Base-by-base conservation (phyloP, 1,140 invertebrate species). In the Aleiodes sp. region DNA sequence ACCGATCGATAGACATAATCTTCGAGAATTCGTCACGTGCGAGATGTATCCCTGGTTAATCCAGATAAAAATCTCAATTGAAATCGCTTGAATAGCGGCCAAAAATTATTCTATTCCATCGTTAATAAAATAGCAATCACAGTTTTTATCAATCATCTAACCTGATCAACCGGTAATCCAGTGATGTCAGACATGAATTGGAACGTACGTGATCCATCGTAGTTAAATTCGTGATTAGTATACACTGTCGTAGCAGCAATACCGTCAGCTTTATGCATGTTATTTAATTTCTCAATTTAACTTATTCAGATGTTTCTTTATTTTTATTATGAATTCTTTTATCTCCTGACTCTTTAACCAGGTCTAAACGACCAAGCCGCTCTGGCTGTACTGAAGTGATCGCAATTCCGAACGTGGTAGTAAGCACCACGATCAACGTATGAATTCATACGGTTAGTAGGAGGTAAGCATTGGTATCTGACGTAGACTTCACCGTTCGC, bases 111-210 rank as follows among this genome's bases (percentile, higher is more conserved):
- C 31, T 35, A 35, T 35, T 35, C 4, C 31, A n/a, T n/a, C n/a
- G n/a, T n/a, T n/a, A n/a, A n/a, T n/a, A n/a, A n/a, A 19, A 56
- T 16, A 6, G 35, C 26, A 12, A 60, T 66, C 62, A 33, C 4
- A 26, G 41, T 2, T n/a, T 57, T 46, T 52, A 31, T 33, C 39
- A 70, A 43, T 19, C 9, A 10, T 80, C 84, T 88, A 76, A 91
- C 89, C 87, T 91, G 88, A 82, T 92, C 90, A 65, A 91, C 84
- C 39, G 89, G 88, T 28, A 92, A 75, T 41, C 89, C 89, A 56
- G 86, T 78, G 63, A 87, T 73, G 57, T 90, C 84, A n/a, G 89
- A 82, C 31, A 91, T 72, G 86, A 88, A 89, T 28, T 80, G 76
- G 72, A 92, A 91, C 6, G 86, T 81, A 19, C 87, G 86, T 73